Evolutionary conservation across 2,113 vertebrate species (phyloP).

Genomic region (Gorilla gorilla): DNA sequence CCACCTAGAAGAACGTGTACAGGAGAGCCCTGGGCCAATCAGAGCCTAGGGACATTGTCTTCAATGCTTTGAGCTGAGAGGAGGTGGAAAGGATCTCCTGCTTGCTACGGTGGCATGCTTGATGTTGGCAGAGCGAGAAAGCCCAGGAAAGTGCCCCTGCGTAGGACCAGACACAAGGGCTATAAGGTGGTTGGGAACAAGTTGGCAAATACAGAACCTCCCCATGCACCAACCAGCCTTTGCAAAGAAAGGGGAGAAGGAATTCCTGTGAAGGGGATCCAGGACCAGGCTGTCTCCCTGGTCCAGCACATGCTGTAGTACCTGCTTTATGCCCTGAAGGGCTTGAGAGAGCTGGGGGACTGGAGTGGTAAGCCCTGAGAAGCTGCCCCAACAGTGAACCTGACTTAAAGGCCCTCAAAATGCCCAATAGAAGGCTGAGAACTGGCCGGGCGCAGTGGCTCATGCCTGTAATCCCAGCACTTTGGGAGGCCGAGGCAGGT

Average conservation of each 20-base stretch:
- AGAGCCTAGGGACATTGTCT: neutral
- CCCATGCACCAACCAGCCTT: neutral
- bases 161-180: neutral
- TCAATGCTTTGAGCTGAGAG: neutral
- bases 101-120: neutral
- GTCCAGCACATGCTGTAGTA: neutral
- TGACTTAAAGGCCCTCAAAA: neutral
- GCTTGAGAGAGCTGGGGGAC: neutral
- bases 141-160: neutral
- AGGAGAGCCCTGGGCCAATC: neutral
- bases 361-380: neutral
- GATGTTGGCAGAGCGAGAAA: neutral
- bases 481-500: no score
- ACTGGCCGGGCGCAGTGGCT: no score
- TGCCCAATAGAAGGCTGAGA: neutral
- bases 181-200: neutral
- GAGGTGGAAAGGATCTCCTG: neutral
- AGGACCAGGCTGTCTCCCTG: neutral
- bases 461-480: no score
- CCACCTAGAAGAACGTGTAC: neutral
- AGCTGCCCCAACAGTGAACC: neutral
- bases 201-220: neutral
- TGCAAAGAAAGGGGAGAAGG: neutral
- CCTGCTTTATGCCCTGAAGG: neutral
- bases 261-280: neutral